Evolutionary conservation across 2,797 vertebrate species (phyloP).

Genomic region (Phalloptychus januarius): DNA sequence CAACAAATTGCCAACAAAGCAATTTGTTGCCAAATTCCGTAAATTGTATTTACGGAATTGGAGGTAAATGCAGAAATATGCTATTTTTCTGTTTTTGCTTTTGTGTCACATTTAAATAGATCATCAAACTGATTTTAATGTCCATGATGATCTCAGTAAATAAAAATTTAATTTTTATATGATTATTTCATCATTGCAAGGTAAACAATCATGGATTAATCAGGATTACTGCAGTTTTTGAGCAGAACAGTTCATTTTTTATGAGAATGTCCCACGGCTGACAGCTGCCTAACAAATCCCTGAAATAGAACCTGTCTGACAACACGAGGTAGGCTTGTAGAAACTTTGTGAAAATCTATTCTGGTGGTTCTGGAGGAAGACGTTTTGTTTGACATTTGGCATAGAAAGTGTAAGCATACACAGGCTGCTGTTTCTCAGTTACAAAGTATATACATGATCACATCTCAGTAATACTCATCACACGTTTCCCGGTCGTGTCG

Average conservation of each 20-base stretch:
- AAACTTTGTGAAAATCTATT: not conserved
- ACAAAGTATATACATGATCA: not conserved
- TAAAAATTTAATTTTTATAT: not conserved
- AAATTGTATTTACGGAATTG: not conserved
- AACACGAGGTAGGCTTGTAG: not conserved
- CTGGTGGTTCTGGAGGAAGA: not conserved
- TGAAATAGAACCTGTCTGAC: not conserved
- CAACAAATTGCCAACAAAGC: too few species aligned
- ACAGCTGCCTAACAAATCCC: not conserved
- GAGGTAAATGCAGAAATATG: not conserved
- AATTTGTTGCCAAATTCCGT: too few species aligned
- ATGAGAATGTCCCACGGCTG: not conserved
- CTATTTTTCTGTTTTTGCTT: not conserved
- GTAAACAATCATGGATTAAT: not conserved
- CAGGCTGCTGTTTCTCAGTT: slow-evolving; percentile 2
- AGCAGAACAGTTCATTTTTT: not conserved
- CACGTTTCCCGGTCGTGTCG: slow-evolving; percentile 9
- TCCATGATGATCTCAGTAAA: not conserved
- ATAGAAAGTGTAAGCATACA: not conserved
- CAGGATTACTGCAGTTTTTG: not conserved
- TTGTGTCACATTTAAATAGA: not conserved
- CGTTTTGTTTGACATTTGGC: not conserved
- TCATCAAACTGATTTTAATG: not conserved
- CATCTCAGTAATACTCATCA: slow-evolving; percentile 20
- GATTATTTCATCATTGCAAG: not conserved